These are phyloP conservation scores for Rhadina sibilatrix DNA, from an alignment of 2,113 vertebrate genomes.

Conservation along the genomic window DNA sequence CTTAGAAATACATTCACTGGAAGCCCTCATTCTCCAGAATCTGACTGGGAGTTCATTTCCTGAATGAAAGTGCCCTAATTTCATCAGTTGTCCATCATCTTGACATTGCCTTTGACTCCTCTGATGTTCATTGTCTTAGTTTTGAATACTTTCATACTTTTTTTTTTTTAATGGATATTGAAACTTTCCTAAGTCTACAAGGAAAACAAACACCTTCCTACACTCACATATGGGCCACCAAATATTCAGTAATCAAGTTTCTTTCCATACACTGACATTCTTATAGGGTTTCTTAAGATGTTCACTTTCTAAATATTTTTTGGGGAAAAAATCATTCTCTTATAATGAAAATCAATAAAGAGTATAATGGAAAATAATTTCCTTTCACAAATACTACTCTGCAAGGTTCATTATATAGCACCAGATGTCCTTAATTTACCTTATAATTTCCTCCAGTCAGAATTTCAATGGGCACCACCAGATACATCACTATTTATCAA, in stretches of 20 bases:
- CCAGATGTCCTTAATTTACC: neutral
- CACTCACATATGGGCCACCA: neutral
- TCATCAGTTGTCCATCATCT: neutral
- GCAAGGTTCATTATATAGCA: neutral
- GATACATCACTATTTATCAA: neutral
- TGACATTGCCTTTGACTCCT: neutral
- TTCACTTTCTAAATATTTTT: neutral
- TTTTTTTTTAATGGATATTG: neutral
- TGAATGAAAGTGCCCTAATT: neutral
- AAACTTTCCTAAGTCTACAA: neutral
- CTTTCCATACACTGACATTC: neutral
- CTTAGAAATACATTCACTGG: neutral
- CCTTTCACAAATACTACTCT: neutral
- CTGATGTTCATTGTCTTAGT: neutral
- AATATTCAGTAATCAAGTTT: neutral
- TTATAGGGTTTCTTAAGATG: neutral
- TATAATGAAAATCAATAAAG: neutral
- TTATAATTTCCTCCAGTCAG: neutral
- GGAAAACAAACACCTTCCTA: neutral
- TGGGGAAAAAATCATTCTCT: accelerated
- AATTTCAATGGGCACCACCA: neutral
- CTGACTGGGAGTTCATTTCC: neutral
- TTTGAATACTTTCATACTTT: neutral
- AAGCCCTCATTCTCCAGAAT: neutral
- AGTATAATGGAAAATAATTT: neutral